Percentiles rank a stretch among this genome's conserved stretches.
phyloP scores from a whole-genome alignment of 2,888 invertebrate species.

The Palloptera scutellata region DNA sequence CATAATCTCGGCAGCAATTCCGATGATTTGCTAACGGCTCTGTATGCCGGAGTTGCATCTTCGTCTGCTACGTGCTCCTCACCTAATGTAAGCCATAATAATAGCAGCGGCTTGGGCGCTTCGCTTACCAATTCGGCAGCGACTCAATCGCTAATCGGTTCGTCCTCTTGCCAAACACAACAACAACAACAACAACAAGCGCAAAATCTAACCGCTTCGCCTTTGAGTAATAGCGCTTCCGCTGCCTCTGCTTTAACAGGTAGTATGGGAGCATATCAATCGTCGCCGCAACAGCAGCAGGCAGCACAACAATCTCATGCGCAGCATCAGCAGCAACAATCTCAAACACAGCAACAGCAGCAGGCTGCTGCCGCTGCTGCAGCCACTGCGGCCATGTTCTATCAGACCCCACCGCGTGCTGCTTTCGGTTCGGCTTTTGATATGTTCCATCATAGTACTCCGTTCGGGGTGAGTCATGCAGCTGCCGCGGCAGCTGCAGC shows the following conservation, averaged over 20 bases:
- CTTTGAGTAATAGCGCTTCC: conserved; percentile 50
- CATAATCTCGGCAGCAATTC: conserved; percentile 38
- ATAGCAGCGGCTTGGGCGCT: conserved; percentile 55
- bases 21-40: conserved; percentile 52
- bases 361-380: conserved; percentile 58
- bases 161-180: conserved; percentile 49
- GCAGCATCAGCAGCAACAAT: conserved; percentile 41
- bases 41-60: conserved; percentile 48
- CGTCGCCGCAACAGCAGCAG: conserved; percentile 42
- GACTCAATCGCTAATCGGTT: conserved; percentile 54
- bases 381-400: conserved; percentile 59
- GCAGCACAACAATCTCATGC: conserved; percentile 44
- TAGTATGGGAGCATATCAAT: conserved; percentile 14
- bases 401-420: conserved; percentile 62
- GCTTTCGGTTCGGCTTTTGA: conserved; percentile 62
- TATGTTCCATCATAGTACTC: conserved; percentile 65
- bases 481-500: conserved; percentile 55
- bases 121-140: conserved; percentile 45
- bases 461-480: conserved; percentile 60
- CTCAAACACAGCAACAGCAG: conserved; percentile 43
- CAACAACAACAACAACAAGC: conserved; percentile 3
- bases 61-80: conserved; percentile 34
- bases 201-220: conserved; percentile 56
- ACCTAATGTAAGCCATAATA: conserved; percentile 41
- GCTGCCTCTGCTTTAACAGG: conserved; percentile 42